Percentiles rank a stretch among this genome's conserved stretches.
These are phyloP conservation scores for Mareca penelope DNA, from an alignment of 2,797 vertebrate species.

Conservation along the genomic window DNA sequence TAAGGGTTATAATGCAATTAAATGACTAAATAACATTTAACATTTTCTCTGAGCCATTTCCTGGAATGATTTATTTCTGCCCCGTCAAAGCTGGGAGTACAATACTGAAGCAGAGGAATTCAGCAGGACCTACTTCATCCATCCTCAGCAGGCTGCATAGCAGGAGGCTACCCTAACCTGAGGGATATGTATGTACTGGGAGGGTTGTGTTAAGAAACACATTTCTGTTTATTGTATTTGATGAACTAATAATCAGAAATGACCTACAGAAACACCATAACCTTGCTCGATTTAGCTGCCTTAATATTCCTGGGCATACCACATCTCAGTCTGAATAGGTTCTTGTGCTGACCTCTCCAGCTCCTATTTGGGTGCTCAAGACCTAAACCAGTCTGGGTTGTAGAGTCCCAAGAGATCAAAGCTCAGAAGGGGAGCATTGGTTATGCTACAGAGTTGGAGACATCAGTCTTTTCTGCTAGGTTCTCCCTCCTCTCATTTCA, in stretches of 20 bases:
- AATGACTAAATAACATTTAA: neutral
- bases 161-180: neutral
- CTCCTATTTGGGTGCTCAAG: neutral
- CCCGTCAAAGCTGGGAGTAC: neutral
- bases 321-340: neutral
- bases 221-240: neutral
- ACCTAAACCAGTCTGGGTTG: neutral
- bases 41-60: constrained; percentile 35
- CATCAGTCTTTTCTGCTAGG: neutral
- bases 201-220: accelerated
- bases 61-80: neutral
- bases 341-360: neutral
- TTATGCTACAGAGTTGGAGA: neutral
- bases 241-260: neutral
- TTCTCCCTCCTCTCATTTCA: neutral
- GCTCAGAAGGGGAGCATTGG: neutral
- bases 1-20: constrained; percentile 74
- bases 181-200: accelerated
- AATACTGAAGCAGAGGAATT: neutral
- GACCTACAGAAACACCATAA: neutral
- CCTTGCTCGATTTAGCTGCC: neutral
- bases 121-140: neutral
- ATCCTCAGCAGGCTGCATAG: neutral
- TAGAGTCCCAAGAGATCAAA: neutral
- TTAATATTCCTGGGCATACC: neutral